phyloP scores from a whole-genome alignment of 2,888 invertebrate species.

The Pocota personata region DNA sequence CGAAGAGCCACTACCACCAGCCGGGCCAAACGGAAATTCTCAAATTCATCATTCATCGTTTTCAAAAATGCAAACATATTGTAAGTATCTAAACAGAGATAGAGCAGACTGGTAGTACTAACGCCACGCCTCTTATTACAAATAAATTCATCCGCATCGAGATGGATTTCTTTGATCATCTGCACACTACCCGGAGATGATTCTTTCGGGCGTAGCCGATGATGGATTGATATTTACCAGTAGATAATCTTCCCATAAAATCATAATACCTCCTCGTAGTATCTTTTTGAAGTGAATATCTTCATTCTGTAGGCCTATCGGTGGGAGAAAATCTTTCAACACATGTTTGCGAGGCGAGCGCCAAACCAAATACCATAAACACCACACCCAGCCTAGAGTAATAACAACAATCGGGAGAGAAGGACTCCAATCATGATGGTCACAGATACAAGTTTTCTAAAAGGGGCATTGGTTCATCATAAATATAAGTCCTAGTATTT shows the following conservation, averaged over 20 bases:
- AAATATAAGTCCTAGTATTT: conserved; percentile 34
- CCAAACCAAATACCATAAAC: conserved; percentile 1
- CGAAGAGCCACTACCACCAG: background rate
- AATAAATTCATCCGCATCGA: conserved; percentile 18
- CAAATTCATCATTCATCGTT: conserved; percentile 37
- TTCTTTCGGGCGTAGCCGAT: conserved; percentile 22
- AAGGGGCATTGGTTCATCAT: background rate
- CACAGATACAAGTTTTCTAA: conserved; percentile 15
- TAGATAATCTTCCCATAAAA: conserved; percentile 42
- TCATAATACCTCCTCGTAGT: conserved; percentile 27
- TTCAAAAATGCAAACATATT: conserved; percentile 32
- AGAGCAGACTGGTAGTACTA: conserved; percentile 1
- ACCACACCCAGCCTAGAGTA: background rate
- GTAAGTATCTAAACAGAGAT: conserved; percentile 16
- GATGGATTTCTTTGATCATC: conserved; percentile 63
- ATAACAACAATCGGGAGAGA: background rate
- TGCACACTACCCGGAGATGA: conserved; percentile 6
- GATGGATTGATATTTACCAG: conserved; percentile 59
- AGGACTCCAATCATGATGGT: background rate
- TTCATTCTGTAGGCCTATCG: conserved; percentile 13
- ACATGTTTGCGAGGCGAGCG: conserved; percentile 17
- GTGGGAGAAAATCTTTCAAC: conserved; percentile 29
- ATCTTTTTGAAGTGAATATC: conserved; percentile 38
- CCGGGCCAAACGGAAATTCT: conserved; percentile 18
- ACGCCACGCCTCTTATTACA: conserved; percentile 35